phyloP scores from a whole-genome alignment of 2,113 vertebrate genomes.

The Macaca mulatta region DNA sequence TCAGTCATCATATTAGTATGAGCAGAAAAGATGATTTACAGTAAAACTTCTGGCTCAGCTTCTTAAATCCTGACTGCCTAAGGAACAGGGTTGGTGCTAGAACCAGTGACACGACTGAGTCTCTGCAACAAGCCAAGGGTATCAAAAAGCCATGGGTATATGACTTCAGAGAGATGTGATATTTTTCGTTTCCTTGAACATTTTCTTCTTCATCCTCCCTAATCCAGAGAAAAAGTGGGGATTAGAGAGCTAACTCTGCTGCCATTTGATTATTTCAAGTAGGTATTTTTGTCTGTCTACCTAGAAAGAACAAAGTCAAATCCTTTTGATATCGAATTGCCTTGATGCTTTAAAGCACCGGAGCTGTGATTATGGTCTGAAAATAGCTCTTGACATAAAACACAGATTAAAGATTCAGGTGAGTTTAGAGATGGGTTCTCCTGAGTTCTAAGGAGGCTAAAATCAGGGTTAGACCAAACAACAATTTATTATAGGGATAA shows the following conservation, averaged over 20 bases:
- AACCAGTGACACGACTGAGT: background rate
- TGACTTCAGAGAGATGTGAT: slow-evolving; percentile 15
- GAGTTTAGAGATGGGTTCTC: slow-evolving; percentile 63
- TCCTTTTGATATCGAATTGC: slow-evolving; percentile 69
- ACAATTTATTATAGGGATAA: slow-evolving; percentile 43
- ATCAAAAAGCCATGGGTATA: background rate
- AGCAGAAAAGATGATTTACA: background rate
- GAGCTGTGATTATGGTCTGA: slow-evolving; percentile 74
- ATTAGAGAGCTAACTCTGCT: slow-evolving; percentile 61
- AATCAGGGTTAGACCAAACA: slow-evolving; percentile 51
- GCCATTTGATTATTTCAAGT: slow-evolving; percentile 66
- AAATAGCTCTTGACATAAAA: slow-evolving; percentile 74
- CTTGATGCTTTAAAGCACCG: slow-evolving; percentile 60
- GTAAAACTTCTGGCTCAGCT: background rate
- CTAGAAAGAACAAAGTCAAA: slow-evolving; percentile 74
- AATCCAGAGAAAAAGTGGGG: slow-evolving; percentile 42
- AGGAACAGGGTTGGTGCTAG: background rate
- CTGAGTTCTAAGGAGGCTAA: slow-evolving; percentile 56
- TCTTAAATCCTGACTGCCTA: background rate
- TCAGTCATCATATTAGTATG: background rate
- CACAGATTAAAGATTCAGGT: slow-evolving; percentile 72
- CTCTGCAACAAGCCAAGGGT: background rate
- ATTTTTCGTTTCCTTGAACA: slow-evolving; percentile 50
- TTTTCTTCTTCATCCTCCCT: slow-evolving; percentile 48
- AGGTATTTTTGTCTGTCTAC: slow-evolving; percentile 68